These are phyloP conservation scores for Potamarius usumacintae DNA, from an alignment of 2,113 vertebrate genomes.

Conservation along the genomic window DNA sequence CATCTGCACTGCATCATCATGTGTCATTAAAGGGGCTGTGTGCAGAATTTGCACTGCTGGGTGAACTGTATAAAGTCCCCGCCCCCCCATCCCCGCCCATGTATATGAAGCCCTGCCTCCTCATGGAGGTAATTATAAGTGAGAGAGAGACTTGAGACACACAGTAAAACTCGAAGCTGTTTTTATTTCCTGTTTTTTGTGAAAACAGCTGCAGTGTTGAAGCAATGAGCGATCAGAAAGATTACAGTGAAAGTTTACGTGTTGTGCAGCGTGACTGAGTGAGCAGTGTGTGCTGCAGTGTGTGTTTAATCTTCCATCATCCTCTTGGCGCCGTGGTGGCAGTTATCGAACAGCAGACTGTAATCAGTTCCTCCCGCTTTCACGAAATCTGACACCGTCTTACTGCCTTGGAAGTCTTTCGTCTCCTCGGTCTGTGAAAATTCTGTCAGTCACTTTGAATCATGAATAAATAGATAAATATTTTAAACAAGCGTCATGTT, in stretches of 20 bases:
- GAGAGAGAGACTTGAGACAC: background rate
- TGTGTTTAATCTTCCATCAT: constrained; percentile 57
- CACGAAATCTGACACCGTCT: constrained; percentile 60
- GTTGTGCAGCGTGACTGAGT: background rate
- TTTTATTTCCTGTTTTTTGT: background rate
- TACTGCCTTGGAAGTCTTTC: constrained; percentile 55
- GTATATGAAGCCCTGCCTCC: background rate
- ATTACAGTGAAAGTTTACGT: background rate
- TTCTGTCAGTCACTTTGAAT: background rate
- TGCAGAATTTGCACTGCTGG: background rate
- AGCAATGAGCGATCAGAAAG: background rate
- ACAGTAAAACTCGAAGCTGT: background rate
- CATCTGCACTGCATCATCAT: background rate
- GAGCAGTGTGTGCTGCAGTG: background rate
- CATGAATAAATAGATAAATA: too few relatives aligned
- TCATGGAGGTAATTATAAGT: too few relatives aligned
- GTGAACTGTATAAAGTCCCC: background rate
- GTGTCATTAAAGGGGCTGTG: background rate
- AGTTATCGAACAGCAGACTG: constrained; percentile 59
- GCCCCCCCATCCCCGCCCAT: background rate
- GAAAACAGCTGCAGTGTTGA: background rate
- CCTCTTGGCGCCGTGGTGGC: constrained; percentile 52
- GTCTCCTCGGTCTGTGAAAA: constrained; percentile 46
- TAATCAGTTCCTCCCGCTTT: constrained; percentile 57
- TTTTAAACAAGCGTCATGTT: background rate